Evolutionary conservation across 2,113 vertebrate species (phyloP).

Genomic region (Protobothrops flavoviridis): DNA sequence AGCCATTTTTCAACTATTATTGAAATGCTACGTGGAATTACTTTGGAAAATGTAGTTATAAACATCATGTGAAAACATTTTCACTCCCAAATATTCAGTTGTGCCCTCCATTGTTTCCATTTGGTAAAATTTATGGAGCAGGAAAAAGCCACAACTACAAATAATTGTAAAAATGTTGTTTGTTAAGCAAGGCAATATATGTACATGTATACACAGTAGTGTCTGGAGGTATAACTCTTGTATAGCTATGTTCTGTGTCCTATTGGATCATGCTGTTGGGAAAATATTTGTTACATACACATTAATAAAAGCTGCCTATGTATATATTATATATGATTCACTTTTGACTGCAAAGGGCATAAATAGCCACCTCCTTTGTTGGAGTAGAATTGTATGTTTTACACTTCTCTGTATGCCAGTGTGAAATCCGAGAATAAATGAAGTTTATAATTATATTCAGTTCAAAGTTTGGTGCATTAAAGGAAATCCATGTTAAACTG

Average conservation of each 20-base stretch:
- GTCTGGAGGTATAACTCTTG: not conserved
- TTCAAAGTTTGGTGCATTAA: constrained; percentile 79
- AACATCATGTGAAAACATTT: not conserved
- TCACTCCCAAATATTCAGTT: not conserved
- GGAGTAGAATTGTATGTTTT: rapidly evolving
- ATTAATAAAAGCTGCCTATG: constrained; percentile 23
- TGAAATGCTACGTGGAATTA: not conserved
- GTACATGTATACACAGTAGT: not conserved
- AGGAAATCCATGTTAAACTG: constrained; percentile 69
- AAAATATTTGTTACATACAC: not conserved
- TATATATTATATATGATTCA: not conserved
- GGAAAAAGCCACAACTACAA: not conserved
- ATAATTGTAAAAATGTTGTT: not conserved
- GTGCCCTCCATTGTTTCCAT: not conserved
- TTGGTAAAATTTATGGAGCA: not conserved
- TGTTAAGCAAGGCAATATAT: not conserved
- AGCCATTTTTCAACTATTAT: not conserved
- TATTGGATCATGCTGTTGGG: not conserved
- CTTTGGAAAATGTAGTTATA: not conserved
- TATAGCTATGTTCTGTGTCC: rapidly evolving
- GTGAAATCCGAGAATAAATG: not conserved
- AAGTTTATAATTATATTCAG: constrained; percentile 36
- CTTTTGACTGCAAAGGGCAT: not conserved
- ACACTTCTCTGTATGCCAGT: not conserved
- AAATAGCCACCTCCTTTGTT: not conserved